phyloP scores from a whole-genome alignment of 2,113 vertebrate genomes.

The Glareola pratincola region DNA sequence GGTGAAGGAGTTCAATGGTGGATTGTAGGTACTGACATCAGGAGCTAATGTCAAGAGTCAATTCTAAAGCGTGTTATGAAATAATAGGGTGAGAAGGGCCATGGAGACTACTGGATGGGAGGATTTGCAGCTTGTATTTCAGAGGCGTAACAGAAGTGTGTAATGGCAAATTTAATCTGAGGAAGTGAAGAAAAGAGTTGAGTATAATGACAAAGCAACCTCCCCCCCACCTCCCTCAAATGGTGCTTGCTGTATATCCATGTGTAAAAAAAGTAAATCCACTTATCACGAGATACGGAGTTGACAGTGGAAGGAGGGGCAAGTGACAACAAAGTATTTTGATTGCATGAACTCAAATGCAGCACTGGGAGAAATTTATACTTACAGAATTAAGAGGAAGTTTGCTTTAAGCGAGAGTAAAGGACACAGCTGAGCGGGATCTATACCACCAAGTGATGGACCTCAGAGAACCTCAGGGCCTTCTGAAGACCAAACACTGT shows the following conservation, averaged over 20 bases:
- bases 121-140: not conserved
- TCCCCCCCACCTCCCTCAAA: fast-evolving
- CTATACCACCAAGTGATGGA: not conserved
- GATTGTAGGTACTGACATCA: not conserved
- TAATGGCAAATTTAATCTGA: not conserved
- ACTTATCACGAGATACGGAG: fast-evolving
- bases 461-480: not conserved
- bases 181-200: not conserved
- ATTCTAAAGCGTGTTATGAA: not conserved
- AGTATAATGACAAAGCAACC: not conserved
- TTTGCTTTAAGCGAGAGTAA: not conserved
- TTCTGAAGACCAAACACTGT: not conserved
- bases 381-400: not conserved
- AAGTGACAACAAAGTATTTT: not conserved
- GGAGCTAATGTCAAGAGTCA: not conserved
- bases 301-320: not conserved
- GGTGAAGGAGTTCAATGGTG: not conserved
- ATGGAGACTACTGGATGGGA: not conserved
- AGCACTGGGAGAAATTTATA: not conserved
- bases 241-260: not conserved
- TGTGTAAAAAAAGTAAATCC: not conserved
- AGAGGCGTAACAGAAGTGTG: not conserved
- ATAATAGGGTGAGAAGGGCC: not conserved
- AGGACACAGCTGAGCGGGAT: not conserved
- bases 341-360: not conserved